phyloP scores from a whole-genome alignment of 2,797 vertebrate species.

The Acanthurus leucopareius region DNA sequence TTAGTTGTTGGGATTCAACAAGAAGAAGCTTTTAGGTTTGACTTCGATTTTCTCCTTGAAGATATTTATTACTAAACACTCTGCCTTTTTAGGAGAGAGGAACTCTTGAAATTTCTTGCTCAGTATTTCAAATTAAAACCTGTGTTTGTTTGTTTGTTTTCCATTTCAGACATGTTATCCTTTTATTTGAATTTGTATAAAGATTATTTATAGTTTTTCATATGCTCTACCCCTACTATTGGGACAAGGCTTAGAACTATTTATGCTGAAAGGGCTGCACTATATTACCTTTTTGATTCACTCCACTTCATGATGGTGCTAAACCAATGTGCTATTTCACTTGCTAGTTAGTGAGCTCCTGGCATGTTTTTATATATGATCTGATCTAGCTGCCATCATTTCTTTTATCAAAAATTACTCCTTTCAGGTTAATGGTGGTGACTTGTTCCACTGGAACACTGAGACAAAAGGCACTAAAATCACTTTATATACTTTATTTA shows the following conservation, averaged over 20 bases:
- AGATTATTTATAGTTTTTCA: background rate
- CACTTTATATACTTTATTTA: background rate
- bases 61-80: slow-evolving; percentile 22
- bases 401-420: slow-evolving; percentile 14
- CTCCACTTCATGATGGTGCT: background rate
- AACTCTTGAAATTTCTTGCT: slow-evolving; percentile 9
- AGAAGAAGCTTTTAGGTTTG: slow-evolving; percentile 16
- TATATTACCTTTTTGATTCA: background rate
- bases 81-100: background rate
- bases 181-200: background rate
- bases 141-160: background rate
- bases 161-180: background rate
- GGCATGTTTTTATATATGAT: slow-evolving; percentile 7
- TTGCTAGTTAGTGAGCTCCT: slow-evolving; percentile 6
- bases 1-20: slow-evolving; percentile 1
- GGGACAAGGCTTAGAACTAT: background rate
- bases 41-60: slow-evolving; percentile 20
- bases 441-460: slow-evolving; percentile 6
- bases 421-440: slow-evolving; percentile 20
- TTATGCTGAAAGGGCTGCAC: background rate
- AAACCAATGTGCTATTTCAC: background rate
- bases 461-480: slow-evolving; percentile 2
- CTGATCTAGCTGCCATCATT: background rate
- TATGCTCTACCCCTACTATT: background rate
- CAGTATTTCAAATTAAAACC: background rate